Evolutionary conservation across 53 echinoderm and acorn worm genomes (phyloP), one percentile per base, ranked within the genome.

Genomic region (Luidia sarsii): DNA sequence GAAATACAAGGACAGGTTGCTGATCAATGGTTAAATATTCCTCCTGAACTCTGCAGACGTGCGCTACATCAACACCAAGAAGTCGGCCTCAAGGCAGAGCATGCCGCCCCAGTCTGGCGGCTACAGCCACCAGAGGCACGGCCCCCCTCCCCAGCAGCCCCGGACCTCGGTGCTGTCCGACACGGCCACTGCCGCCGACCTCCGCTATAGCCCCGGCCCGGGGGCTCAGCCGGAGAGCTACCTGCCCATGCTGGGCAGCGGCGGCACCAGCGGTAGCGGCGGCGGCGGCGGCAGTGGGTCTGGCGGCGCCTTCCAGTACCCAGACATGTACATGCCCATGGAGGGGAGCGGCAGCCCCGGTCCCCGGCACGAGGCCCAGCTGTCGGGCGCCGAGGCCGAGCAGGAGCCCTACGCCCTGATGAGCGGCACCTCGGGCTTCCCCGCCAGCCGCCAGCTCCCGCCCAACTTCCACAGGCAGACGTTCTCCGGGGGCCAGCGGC

Each of bases 241-340:
- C 19, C 24, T 22, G 56, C 22, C 24, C 15, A 19, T 24, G 7
- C 2, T 65, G 38, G 15, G 14, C 59, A 39, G 54, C 29, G 30
- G 54, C 37, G 41, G 55, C 24, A 83, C 83, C 1, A 85, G 90
- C 39, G 90, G 90, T 50, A 56, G 88, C 31, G 73, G 86, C n/a
- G 90, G 90, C 90, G 83, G 70, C 55, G 90, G 89, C 30, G 46
- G 66, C 65, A 79, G 52, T 54, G 48, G 46, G 1, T 32, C 68
- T 22, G 74, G 82, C 45, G 82, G 33, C 30, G 90, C 82, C 30
- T 90, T 88, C 61, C 74, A 86, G 16, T 82, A 68, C 29, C 60
- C 60, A 48, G 65, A 24, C 39, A 7, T 80, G 46, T 94, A 94
- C 82, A 90, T 94, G 90, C 59, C 87, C 31, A 94, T 94, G 94